Conservation (phyloP, 2,797 vertebrate genomes). For the Macrochelys suwanniensis region DNA sequence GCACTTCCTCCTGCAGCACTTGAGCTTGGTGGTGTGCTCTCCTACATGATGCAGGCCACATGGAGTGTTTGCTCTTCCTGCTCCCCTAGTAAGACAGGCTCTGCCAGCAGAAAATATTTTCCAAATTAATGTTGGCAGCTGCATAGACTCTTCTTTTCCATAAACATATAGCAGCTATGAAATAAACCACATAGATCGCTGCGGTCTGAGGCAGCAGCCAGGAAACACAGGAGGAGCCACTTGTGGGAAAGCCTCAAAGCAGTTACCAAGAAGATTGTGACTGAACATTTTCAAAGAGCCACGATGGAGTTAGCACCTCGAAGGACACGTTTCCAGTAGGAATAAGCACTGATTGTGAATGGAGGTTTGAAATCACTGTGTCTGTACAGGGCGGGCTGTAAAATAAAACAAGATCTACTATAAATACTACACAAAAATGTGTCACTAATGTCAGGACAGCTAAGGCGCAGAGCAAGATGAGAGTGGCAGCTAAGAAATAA, state of each 20-base stretch:
- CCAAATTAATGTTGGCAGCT: neutral
- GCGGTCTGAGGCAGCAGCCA: neutral
- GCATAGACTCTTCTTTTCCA: neutral
- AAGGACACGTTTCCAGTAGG: neutral
- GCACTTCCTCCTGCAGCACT: neutral
- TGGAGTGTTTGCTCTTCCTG: neutral
- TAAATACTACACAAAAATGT: neutral
- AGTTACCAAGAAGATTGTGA: neutral
- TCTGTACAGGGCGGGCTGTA: neutral
- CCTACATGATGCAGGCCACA: neutral
- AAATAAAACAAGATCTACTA: neutral
- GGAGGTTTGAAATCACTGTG: neutral
- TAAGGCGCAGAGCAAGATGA: neutral
- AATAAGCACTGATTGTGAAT: neutral
- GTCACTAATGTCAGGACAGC: neutral
- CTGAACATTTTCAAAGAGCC: neutral
- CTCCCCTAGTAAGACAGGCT: neutral
- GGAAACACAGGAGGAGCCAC: neutral
- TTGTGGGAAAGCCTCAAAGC: neutral
- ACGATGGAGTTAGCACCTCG: neutral
- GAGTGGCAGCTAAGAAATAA: neutral
- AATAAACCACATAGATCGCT: neutral
- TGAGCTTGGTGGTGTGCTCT: rapidly evolving
- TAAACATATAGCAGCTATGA: neutral
- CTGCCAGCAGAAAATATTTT: neutral